phyloP scores from a whole-genome alignment of 2,797 vertebrate genomes.

The Crypturellus tataupa region DNA sequence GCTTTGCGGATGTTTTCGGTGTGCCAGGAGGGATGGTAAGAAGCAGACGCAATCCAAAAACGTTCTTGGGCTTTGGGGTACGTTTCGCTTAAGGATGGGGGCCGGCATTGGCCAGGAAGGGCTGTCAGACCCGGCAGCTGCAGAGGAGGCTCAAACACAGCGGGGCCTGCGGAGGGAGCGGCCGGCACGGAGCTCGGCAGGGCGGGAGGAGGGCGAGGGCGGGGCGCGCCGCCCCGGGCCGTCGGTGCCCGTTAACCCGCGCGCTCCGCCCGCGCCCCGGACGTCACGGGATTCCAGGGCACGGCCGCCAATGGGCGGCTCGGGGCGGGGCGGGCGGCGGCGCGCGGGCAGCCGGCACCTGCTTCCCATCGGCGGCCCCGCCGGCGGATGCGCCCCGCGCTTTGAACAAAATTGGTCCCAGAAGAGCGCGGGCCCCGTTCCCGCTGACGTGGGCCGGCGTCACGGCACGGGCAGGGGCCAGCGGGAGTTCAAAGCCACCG shows the following conservation, averaged over 20 bases:
- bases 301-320: slow-evolving; percentile 1
- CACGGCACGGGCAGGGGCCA: background rate
- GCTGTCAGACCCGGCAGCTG: background rate
- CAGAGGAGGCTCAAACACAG: slow-evolving; percentile 13
- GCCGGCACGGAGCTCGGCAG: background rate
- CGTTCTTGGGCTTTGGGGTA: background rate
- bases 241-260: too few relatives aligned
- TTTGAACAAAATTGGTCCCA: too few relatives aligned
- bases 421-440: too few relatives aligned
- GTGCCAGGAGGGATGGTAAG: background rate
- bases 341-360: background rate
- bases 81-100: background rate
- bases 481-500: rapidly evolving
- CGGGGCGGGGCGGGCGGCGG: background rate
- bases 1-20: background rate
- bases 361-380: too few relatives aligned
- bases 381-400: too few relatives aligned
- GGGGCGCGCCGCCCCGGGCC: background rate
- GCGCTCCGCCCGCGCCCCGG: background rate
- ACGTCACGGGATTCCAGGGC: slow-evolving; percentile 50
- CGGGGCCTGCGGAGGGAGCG: background rate
- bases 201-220: background rate
- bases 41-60: background rate
- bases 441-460: too few relatives aligned
- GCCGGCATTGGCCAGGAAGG: background rate